phyloP scores from a whole-genome alignment of 1,140 invertebrate genomes.

The Nylanderia fulva region DNA sequence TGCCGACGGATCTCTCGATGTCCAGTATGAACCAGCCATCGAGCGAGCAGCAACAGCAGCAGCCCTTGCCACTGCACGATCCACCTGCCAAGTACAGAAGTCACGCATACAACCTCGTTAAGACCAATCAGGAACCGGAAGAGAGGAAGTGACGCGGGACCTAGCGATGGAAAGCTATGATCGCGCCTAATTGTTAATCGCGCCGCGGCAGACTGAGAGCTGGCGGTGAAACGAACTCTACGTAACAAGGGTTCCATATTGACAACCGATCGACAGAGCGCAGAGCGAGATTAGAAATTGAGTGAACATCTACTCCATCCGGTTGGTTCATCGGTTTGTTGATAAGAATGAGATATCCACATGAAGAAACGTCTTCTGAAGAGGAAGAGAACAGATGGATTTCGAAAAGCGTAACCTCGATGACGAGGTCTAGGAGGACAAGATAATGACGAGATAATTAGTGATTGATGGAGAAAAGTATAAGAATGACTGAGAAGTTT shows the following conservation, averaged over 20 bases:
- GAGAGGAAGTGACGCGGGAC: slow-evolving; percentile 85
- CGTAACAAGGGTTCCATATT: slow-evolving; percentile 11
- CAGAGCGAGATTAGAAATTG: background rate
- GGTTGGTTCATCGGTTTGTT: slow-evolving; percentile 25
- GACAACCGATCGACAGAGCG: slow-evolving; percentile 3
- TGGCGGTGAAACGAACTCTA: slow-evolving; percentile 9
- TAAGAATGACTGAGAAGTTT: background rate
- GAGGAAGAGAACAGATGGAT: background rate
- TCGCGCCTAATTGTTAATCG: slow-evolving; percentile 44
- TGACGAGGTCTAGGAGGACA: background rate
- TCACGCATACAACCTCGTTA: slow-evolving; percentile 85
- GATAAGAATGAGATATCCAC: background rate
- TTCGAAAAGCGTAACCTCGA: slow-evolving; percentile 5
- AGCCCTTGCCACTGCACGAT: slow-evolving; percentile 82
- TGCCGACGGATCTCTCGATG: slow-evolving; percentile 89
- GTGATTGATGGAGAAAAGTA: background rate
- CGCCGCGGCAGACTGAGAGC: background rate
- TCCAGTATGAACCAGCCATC: slow-evolving; percentile 84
- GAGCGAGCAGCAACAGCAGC: slow-evolving; percentile 77
- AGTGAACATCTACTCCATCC: background rate
- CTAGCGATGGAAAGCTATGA: slow-evolving; percentile 72
- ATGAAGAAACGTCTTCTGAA: background rate
- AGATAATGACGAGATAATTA: background rate
- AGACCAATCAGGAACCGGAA: slow-evolving; percentile 83
- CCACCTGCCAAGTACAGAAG: slow-evolving; percentile 84